These are phyloP conservation scores for Fringilla coelebs DNA, from an alignment of 2,797 vertebrate genomes.

Conservation along the genomic window DNA sequence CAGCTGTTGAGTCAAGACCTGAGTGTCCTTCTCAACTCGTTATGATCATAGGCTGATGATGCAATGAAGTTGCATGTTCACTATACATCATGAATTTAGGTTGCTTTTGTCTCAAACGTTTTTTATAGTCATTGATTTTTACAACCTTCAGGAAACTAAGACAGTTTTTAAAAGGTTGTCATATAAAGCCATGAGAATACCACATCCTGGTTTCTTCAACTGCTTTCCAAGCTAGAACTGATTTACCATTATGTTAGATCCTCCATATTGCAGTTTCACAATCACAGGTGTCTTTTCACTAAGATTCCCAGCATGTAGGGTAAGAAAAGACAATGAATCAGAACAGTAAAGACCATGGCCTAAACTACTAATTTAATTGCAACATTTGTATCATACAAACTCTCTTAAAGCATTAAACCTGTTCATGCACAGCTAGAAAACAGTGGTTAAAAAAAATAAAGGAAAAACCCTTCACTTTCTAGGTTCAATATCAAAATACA, in stretches of 20 bases:
- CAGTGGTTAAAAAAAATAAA: neutral
- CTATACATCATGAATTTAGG: neutral
- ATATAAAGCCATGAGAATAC: neutral
- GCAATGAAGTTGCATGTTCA: neutral
- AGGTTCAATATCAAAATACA: neutral
- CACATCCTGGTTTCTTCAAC: neutral
- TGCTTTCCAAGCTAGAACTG: neutral
- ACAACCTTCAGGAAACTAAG: neutral
- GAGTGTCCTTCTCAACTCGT: neutral
- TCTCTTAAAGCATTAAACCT: neutral
- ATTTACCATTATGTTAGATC: neutral
- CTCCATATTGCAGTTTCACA: neutral
- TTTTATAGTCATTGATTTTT: neutral
- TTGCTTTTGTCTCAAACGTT: neutral
- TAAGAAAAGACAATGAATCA: neutral
- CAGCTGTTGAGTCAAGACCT: neutral
- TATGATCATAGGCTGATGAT: neutral
- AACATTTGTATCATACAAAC: neutral
- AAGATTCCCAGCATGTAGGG: neutral
- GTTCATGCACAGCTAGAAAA: neutral
- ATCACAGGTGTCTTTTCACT: neutral
- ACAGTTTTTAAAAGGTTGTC: neutral
- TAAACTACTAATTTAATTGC: neutral
- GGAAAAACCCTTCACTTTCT: fast-evolving
- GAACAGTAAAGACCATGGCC: neutral